Evolutionary conservation across 2,888 invertebrate species (phyloP).

Genomic region (Ichneumon xanthorius): DNA sequence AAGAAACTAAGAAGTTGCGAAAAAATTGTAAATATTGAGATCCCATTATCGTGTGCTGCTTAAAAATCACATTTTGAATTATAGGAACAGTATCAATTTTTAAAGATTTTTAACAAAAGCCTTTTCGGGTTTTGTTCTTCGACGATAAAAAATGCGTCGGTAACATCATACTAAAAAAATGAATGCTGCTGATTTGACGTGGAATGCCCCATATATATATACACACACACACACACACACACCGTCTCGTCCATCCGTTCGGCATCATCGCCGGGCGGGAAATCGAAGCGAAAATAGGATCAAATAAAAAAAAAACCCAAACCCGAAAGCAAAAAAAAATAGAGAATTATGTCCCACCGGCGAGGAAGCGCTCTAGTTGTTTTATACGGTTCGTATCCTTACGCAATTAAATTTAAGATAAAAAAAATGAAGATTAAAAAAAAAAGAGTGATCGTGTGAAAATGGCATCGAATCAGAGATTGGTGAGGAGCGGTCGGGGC

Average conservation of each 20-base stretch:
- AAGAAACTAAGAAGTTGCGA: too few species aligned
- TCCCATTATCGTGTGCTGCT: too few species aligned
- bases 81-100: too few species aligned
- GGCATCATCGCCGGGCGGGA: background rate
- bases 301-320: background rate
- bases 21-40: too few species aligned
- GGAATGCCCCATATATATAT: too few species aligned
- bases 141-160: too few species aligned
- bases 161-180: too few species aligned
- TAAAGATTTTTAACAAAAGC: too few species aligned
- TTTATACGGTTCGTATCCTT: conserved; percentile 81
- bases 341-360: conserved; percentile 57
- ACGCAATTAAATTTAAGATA: conserved; percentile 78
- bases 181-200: too few species aligned
- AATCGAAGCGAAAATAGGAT: background rate
- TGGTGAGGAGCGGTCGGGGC: background rate
- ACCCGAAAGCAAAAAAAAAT: conserved; percentile 34
- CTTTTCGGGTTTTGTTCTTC: too few species aligned
- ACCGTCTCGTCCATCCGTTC: background rate
- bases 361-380: conserved; percentile 75
- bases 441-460: background rate
- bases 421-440: background rate
- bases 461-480: background rate
- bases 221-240: too few species aligned
- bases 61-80: too few species aligned